Conservation (phyloP, 2,797 vertebrate genomes). For the Petrocephalus sullivani region DNA sequence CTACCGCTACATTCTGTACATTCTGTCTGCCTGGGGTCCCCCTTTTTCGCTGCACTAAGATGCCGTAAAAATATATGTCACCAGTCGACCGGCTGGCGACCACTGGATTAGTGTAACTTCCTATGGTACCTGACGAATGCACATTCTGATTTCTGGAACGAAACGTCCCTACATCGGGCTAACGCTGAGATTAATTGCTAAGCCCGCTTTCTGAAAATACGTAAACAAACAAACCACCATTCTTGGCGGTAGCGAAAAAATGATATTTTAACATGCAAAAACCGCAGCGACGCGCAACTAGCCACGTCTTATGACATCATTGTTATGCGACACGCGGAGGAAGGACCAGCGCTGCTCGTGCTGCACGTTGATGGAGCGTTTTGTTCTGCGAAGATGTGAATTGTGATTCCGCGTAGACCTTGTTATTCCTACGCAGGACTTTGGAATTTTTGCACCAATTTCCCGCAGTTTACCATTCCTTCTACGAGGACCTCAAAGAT, state of each 20-base stretch:
- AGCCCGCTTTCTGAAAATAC: neutral
- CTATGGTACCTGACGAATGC: neutral
- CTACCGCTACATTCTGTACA: neutral
- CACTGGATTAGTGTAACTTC: neutral
- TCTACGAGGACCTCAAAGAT: constrained; percentile 47
- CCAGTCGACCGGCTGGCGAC: too few relatives aligned
- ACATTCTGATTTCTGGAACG: neutral
- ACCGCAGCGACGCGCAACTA: neutral
- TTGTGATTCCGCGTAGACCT: neutral
- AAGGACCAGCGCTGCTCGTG: constrained; percentile 21
- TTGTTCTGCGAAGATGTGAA: neutral
- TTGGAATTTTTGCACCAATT: neutral
- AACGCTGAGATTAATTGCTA: neutral
- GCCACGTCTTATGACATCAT: neutral
- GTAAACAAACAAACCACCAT: neutral
- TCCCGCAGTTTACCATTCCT: neutral
- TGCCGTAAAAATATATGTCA: neutral
- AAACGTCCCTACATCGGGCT: neutral
- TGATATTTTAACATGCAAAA: neutral
- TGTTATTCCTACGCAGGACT: neutral
- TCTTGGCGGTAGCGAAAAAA: neutral
- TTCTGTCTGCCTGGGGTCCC: neutral
- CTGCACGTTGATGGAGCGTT: constrained; percentile 34
- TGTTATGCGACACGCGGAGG: constrained; percentile 19
- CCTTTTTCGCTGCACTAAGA: neutral